Percentiles rank a stretch among this genome's conserved stretches.
phyloP scores from a whole-genome alignment of 2,888 invertebrate species.

The Harpalus rubripes region DNA sequence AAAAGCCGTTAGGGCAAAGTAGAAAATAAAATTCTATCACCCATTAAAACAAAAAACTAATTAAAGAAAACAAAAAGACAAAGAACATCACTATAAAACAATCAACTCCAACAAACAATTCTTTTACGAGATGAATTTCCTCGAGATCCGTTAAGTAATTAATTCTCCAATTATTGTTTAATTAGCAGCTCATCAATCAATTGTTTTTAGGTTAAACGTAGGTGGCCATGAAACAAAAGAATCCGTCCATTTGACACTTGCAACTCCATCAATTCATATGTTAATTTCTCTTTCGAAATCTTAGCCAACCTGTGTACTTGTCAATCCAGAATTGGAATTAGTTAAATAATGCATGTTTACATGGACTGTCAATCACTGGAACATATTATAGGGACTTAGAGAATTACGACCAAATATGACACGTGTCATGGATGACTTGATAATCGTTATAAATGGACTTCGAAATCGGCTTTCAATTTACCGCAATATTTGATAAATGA shows the following conservation, averaged over 20 bases:
- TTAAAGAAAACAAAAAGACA: conserved; percentile 50
- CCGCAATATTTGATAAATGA: conserved; percentile 32
- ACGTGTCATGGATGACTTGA: conserved; percentile 27
- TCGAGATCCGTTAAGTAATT: conserved; percentile 37
- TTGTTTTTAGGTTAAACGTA: conserved; percentile 54
- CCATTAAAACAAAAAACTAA: conserved; percentile 48
- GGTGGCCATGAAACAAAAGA: conserved; percentile 40
- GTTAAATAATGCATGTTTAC: conserved; percentile 28
- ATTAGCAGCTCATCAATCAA: conserved; percentile 55
- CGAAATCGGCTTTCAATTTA: conserved; percentile 24
- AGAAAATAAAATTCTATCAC: conserved; percentile 30
- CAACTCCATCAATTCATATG: conserved; percentile 36
- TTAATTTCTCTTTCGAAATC: conserved; percentile 29
- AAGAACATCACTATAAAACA: conserved; percentile 44
- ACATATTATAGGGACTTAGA: conserved; percentile 20
- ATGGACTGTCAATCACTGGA: conserved; percentile 28
- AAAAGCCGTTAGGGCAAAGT: conserved; percentile 30
- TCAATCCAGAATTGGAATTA: conserved; percentile 33
- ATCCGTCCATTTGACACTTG: conserved; percentile 28
- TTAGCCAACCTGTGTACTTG: background rate
- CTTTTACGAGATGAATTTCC: conserved; percentile 43
- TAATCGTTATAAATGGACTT: conserved; percentile 40
- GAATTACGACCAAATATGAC: conserved; percentile 41
- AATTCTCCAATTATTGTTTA: conserved; percentile 52
- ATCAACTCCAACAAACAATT: conserved; percentile 32